phyloP scores from a whole-genome alignment of 2,888 invertebrate genomes.

The Tortricodes alternella region DNA sequence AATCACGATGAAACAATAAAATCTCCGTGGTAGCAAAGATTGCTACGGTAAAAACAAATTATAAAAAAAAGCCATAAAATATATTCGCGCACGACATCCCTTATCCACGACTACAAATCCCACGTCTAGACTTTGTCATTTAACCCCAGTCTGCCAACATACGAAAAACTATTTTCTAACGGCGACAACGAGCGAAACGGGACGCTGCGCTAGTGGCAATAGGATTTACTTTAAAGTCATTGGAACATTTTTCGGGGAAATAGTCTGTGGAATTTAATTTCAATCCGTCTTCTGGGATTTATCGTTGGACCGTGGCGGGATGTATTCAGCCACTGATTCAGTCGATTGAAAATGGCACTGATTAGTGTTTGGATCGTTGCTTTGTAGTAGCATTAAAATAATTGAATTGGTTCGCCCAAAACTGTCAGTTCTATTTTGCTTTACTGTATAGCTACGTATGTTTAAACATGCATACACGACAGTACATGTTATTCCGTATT shows the following conservation, averaged over 20 bases:
- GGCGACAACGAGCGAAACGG: background rate
- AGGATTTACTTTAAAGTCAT: constrained; percentile 9
- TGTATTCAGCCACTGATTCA: constrained; percentile 17
- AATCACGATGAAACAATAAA: background rate
- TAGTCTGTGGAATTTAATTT: constrained; percentile 28
- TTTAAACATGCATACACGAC: no score
- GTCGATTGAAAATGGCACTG: background rate
- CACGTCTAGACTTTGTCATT: constrained; percentile 26
- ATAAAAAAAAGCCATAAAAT: constrained; percentile 11
- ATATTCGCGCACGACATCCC: background rate
- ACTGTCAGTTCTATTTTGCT: no score
- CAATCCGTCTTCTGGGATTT: constrained; percentile 16
- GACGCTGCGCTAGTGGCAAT: background rate
- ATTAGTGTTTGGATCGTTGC: no score
- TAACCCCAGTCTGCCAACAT: constrained; percentile 8
- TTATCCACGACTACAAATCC: constrained; percentile 17
- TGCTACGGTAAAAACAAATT: constrained; percentile 17
- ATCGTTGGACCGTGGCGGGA: constrained; percentile 2
- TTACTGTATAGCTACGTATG: no score
- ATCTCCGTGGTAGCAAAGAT: background rate
- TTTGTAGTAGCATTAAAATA: no score
- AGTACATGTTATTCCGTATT: no score
- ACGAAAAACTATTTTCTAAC: constrained; percentile 5
- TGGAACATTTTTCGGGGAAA: background rate
- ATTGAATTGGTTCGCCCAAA: no score